These are phyloP conservation scores for Suncus etruscus DNA, from an alignment of 2,113 vertebrate genomes.

Conservation along the genomic window DNA sequence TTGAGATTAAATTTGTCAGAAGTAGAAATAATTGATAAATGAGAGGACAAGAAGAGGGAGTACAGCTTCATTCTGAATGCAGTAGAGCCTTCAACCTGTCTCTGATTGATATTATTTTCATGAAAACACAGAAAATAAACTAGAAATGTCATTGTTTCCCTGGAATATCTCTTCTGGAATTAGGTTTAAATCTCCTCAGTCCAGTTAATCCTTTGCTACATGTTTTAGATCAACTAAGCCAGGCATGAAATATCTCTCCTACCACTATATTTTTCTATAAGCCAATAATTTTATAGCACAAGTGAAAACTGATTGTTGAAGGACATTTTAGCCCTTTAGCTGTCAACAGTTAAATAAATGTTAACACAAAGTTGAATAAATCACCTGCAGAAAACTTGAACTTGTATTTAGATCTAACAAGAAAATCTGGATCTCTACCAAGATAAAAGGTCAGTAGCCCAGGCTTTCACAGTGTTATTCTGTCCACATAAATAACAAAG, in stretches of 20 bases:
- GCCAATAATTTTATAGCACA: conserved; percentile 10
- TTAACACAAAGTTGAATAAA: not conserved
- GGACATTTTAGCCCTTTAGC: conserved; percentile 54
- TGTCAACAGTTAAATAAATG: conserved; percentile 36
- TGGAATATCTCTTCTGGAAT: conserved; percentile 31
- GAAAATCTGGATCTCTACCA: conserved; percentile 42
- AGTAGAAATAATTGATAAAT: not conserved
- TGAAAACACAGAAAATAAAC: conserved; percentile 55
- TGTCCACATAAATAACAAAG: conserved; percentile 14
- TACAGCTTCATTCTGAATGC: not conserved
- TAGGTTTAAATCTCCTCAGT: not conserved
- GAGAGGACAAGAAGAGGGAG: not conserved
- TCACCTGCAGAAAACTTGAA: conserved; percentile 44
- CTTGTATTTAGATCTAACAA: not conserved
- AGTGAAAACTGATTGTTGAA: conserved; percentile 47
- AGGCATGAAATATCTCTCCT: conserved; percentile 15
- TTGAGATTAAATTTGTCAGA: conserved; percentile 9
- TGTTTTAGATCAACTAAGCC: conserved; percentile 37
- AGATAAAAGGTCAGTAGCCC: not conserved
- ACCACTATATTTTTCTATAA: not conserved
- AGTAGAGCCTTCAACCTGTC: not conserved
- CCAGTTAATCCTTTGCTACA: not conserved
- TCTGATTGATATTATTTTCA: conserved; percentile 54
- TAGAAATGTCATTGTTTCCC: not conserved
- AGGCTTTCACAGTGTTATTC: not conserved